Evolutionary conservation across 2,888 invertebrate genomes (phyloP).

Genomic region (Julus scanicus): DNA sequence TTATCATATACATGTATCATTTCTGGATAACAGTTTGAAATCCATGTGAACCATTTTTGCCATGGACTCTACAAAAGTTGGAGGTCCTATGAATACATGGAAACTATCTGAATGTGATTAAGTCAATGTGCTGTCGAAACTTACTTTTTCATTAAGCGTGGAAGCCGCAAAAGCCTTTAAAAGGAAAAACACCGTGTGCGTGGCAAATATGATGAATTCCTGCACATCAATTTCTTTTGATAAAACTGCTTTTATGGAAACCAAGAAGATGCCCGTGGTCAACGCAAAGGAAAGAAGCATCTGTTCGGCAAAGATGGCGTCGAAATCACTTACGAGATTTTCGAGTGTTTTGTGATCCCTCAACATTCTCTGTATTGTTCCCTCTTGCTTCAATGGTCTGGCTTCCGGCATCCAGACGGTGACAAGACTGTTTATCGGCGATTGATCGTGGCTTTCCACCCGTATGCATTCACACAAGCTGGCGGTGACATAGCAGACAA

Average conservation of each 20-base stretch:
- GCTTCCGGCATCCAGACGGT: not conserved
- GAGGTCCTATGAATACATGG: too few species aligned
- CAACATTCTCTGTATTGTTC: not conserved
- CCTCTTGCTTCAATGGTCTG: not conserved
- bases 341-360: not conserved
- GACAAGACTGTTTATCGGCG: not conserved
- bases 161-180: not conserved
- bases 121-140: not conserved
- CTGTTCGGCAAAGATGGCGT: not conserved
- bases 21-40: too few species aligned
- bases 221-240: not conserved
- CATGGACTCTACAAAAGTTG: too few species aligned
- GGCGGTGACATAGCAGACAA: not conserved
- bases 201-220: not conserved
- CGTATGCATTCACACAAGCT: not conserved
- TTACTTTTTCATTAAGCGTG: not conserved
- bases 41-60: too few species aligned
- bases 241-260: not conserved
- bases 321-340: not conserved
- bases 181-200: not conserved
- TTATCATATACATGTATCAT: too few species aligned
- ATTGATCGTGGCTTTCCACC: not conserved
- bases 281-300: not conserved
- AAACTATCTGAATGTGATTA: too few species aligned
- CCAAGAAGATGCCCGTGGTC: not conserved